A percentile compares a stretch with the other conserved stretches of the same genome.
Conservation (phyloP, 2,797 vertebrate species). For the Chaenodraco wilsoni region DNA sequence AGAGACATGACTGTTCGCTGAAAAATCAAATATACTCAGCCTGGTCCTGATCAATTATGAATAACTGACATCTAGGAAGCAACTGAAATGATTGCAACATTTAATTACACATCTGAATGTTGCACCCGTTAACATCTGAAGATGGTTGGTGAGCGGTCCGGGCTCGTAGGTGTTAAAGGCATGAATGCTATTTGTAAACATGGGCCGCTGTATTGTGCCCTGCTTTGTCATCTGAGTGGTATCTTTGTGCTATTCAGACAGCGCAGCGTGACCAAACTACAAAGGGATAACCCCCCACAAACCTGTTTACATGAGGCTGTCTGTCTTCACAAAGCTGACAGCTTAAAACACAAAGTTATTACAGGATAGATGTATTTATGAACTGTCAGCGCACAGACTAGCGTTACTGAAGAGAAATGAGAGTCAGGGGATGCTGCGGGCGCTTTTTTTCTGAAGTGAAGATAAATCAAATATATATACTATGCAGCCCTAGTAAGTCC, state of each 20-base stretch:
- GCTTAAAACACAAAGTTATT: constrained; percentile 37
- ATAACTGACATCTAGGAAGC: not conserved
- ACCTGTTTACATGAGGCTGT: constrained; percentile 75
- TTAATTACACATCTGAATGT: constrained; percentile 1
- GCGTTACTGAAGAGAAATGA: not conserved
- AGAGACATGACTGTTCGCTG: not conserved
- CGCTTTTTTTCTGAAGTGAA: not conserved
- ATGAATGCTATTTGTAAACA: constrained; percentile 76
- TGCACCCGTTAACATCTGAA: constrained; percentile 40
- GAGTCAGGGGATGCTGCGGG: not conserved
- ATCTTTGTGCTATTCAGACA: constrained; percentile 79
- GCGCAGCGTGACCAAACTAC: constrained; percentile 69
- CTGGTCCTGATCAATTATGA: not conserved
- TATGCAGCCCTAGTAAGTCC: not conserved
- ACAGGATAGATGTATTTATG: constrained; percentile 5
- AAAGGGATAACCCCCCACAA: constrained; percentile 69
- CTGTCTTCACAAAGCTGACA: constrained; percentile 68
- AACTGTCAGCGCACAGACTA: not conserved
- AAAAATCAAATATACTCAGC: not conserved
- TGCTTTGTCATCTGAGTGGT: constrained; percentile 71
- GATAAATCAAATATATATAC: not conserved
- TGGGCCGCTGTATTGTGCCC: constrained; percentile 67
- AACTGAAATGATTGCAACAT: not conserved
- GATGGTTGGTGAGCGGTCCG: constrained; percentile 34
- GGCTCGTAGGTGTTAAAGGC: constrained; percentile 58